These are phyloP conservation scores for Agraylea sexmaculata DNA, from an alignment of 1,140 invertebrate genomes.

Conservation along the genomic window DNA sequence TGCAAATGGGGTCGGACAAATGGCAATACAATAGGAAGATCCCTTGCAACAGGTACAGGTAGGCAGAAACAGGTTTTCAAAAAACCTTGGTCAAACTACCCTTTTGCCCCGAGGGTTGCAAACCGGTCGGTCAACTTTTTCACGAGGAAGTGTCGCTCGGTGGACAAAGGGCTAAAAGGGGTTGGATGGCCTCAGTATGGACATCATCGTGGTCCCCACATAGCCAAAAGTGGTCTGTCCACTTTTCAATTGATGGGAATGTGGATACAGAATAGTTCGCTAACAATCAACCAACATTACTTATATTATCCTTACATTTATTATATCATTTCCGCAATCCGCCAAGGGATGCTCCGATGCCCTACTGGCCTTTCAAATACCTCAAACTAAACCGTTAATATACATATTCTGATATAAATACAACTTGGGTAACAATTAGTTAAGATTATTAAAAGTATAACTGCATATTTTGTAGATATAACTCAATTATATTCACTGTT, in stretches of 20 bases:
- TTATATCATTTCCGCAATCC: too few species aligned
- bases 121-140: constrained; percentile 21
- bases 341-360: too few species aligned
- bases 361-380: too few species aligned
- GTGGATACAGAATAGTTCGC: not conserved
- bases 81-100: not conserved
- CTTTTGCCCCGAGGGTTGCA: too few species aligned
- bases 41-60: constrained; percentile 17
- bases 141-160: constrained; percentile 18
- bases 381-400: too few species aligned
- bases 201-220: constrained; percentile 17
- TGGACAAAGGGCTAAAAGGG: constrained; percentile 13
- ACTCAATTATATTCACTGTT: too few species aligned
- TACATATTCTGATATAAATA: too few species aligned
- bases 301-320: not conserved
- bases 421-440: too few species aligned
- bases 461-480: too few species aligned
- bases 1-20: constrained; percentile 9
- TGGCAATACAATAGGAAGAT: constrained; percentile 11
- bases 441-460: too few species aligned
- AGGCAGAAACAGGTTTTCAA: constrained; percentile 22
- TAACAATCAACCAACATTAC: not conserved
- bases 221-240: constrained; percentile 37
- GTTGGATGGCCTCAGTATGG: not conserved
- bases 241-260: constrained; percentile 24